Percentiles rank a stretch among this genome's conserved stretches.
Conservation (phyloP, 2,113 vertebrate species). For the Phalacrocorax brasilianus region DNA sequence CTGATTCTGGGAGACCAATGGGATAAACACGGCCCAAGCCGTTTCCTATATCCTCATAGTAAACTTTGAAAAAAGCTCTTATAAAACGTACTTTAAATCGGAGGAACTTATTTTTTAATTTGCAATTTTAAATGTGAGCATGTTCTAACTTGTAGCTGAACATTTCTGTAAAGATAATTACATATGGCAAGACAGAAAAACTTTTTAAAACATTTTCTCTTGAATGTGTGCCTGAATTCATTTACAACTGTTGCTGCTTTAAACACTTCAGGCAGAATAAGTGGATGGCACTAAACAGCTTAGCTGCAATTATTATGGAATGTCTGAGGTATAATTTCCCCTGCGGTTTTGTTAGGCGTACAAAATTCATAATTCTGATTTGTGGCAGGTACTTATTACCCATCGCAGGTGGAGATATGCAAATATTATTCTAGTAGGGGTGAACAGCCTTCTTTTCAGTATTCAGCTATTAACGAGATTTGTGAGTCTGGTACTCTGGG, state of each 20-base stretch:
- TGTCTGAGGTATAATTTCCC: slow-evolving; percentile 90
- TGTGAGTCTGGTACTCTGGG: slow-evolving; percentile 83
- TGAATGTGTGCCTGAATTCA: slow-evolving; percentile 80
- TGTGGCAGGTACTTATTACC: slow-evolving; percentile 89
- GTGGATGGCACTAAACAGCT: slow-evolving; percentile 87
- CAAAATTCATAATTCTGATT: slow-evolving; percentile 88
- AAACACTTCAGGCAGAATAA: slow-evolving; percentile 87
- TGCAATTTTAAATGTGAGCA: slow-evolving; percentile 63
- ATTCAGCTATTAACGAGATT: slow-evolving; percentile 86
- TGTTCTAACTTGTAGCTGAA: slow-evolving; percentile 66
- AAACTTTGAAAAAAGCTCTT: background rate
- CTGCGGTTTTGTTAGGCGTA: slow-evolving; percentile 83
- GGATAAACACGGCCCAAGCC: background rate
- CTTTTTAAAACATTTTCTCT: slow-evolving; percentile 71
- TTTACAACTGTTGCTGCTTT: slow-evolving; percentile 85
- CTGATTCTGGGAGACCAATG: background rate
- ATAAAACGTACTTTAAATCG: slow-evolving; percentile 18
- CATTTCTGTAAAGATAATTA: slow-evolving; percentile 78
- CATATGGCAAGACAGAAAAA: slow-evolving; percentile 76
- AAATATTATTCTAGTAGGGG: slow-evolving; percentile 85
- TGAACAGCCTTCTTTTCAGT: slow-evolving; percentile 83
- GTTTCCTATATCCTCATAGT: background rate
- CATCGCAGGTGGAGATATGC: slow-evolving; percentile 89
- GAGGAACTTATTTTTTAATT: slow-evolving; percentile 43
- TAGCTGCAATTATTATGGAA: slow-evolving; percentile 87